phyloP scores from a whole-genome alignment of 2,888 invertebrate species.

The Pherbina coryleti region DNA sequence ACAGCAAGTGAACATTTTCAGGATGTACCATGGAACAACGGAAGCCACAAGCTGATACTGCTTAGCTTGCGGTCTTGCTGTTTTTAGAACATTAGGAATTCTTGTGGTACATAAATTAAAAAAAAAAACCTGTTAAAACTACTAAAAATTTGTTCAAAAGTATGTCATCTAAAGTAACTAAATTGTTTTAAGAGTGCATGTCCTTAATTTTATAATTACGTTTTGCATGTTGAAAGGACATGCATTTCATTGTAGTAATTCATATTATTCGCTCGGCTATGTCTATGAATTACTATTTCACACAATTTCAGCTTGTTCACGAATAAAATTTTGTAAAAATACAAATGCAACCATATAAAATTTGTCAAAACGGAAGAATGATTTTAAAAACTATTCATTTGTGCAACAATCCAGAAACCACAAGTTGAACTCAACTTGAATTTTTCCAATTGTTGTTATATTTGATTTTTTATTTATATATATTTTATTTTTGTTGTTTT shows the following conservation, averaged over 20 bases:
- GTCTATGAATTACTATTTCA: no score
- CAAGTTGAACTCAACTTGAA: constrained; percentile 22
- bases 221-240: no score
- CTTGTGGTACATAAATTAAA: neutral
- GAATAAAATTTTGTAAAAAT: no score
- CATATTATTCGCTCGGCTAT: no score
- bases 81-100: neutral
- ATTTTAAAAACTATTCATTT: constrained; percentile 25
- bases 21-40: constrained; percentile 16
- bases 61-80: neutral
- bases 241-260: no score
- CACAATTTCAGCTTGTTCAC: neutral
- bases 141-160: constrained; percentile 10
- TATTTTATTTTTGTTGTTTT: neutral
- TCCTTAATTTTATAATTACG: no score
- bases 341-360: no score
- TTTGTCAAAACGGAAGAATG: constrained; percentile 40
- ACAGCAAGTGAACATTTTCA: constrained; percentile 49
- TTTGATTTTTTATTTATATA: no score
- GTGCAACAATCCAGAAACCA: neutral
- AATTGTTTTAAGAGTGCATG: no score
- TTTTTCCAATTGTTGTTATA: constrained; percentile 23
- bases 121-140: neutral
- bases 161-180: no score
- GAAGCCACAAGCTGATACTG: neutral